Base-by-base conservation (phyloP, 2,797 vertebrate species). In the Psittacula echo region DNA sequence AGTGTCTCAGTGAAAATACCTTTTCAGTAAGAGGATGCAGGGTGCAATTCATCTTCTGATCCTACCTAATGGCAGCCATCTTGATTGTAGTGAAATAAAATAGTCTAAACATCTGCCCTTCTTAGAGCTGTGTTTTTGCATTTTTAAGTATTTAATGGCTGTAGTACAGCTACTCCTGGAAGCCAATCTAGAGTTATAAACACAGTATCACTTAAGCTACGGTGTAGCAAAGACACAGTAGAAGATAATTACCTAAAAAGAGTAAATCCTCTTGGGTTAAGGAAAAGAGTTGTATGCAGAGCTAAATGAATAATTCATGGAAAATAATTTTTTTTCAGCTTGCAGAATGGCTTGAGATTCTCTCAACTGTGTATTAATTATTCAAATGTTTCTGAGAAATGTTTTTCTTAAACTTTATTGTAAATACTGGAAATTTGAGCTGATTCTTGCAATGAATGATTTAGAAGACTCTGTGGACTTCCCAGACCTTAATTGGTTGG, bases 341-440 rank as follows among this genome's bases (percentile, higher is more conserved):
- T 71, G 56, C 42, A 41, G 87, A 87, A 89, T 77, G 80, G 60
- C 67, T 94, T 90, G 83, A 94, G 83, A 91, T 90, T 86, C 83
- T 94, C 67, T 94, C 91, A 74, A 21, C 51, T 71, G 39, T 58
- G 39, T 87, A 94, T 96, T 94, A 96, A 96, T 95, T 95, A 96
- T 96, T 96, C 80, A 94, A 23, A 79, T 89, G 80, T 93, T 93
- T 95, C 93, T 94, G 80, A 92, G 78, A 75, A 88, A 48, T 65
- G 39, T 76, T 93, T 90, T 87, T 26, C 5, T 39, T 83, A 66
- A 84, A 87, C 51, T 88, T 93, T 64, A 54, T 76, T 81, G 79
- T 88, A 91, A 87, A 72, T 81, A 64, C 65, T 79, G 61, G 67
- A 90, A 91, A 89, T 85, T 74, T 76, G 67, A 89, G 71, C 72